Base-by-base conservation (phyloP, 2,888 invertebrate species). In the Seira ritae region DNA sequence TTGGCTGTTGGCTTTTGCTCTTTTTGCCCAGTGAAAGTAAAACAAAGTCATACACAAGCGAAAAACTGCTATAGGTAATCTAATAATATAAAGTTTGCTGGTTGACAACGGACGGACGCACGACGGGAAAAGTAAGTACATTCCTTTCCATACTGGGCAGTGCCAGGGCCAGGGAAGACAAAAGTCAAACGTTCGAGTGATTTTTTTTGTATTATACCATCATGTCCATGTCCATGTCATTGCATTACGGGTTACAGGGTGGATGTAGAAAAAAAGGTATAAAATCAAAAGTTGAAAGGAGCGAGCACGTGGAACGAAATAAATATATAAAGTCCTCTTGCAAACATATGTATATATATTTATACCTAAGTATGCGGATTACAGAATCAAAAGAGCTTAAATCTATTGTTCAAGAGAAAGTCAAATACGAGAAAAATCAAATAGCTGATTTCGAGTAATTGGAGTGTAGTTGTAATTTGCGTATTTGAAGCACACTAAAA, bases 51-150 rank as follows among this genome's bases (percentile, higher is more conserved):
- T 50, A n/a, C 15, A 50, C 3, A 31, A 31, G 8, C 3, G 31
- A 31, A 31, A 31, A n/a, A 55, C 46, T 50, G 71, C 46, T 50
- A 55, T 50, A 71, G 71, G 55, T 71, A 71, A 71, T 71, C 71
- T 71, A 71, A 71, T 71, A 71, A 70, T 70, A 68, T 68, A 17
- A 62, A 50, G 15, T 50, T 50, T 50, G 50, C 50, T n/a, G 17
- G 50, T 50, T 50, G 50, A 50, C 50, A 15, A 15, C 3, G 6
- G 50, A 50, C 12, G 50, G 50, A 15, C 50, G 50, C 6, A 50
- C 50, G 50, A 50, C 12, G 50, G 50, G 50, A 15, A n/a, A 50
- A 50, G 50, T 50, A 12, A 50, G 17, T 12, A 12, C 42, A 8
- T 42, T 42, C 4, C 4, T 4, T 12, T 42, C 6, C 12, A 8